phyloP scores from a whole-genome alignment of 2,797 vertebrate species.

The Poeciliopsis presidionis region DNA sequence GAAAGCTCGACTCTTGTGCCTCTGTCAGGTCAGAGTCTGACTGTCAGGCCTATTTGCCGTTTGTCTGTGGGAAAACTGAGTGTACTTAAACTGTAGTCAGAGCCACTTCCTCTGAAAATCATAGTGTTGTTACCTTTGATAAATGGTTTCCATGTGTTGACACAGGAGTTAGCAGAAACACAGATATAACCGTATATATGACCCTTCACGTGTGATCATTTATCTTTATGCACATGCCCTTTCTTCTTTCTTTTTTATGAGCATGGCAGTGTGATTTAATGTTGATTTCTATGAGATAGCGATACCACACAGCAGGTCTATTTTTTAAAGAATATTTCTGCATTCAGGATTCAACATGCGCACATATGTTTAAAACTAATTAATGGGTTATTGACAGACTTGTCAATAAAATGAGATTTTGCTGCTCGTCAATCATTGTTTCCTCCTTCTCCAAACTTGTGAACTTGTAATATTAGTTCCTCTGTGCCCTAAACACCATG shows the following conservation, averaged over 20 bases:
- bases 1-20: conserved; percentile 14
- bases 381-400: background rate
- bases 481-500: too few relatives aligned
- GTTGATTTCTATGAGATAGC: background rate
- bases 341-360: background rate
- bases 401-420: background rate
- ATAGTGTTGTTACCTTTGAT: conserved; percentile 3
- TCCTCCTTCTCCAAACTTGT: too few relatives aligned
- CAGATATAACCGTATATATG: background rate
- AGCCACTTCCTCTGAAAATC: conserved; percentile 21
- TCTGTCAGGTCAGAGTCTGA: conserved; percentile 18
- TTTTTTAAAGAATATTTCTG: background rate
- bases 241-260: background rate
- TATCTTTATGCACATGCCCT: background rate
- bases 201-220: background rate
- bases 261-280: background rate
- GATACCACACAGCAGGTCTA: background rate
- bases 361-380: background rate
- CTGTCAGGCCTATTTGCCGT: conserved; percentile 11
- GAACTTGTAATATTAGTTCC: too few relatives aligned
- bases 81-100: background rate
- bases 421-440: too few relatives aligned
- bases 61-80: conserved; percentile 8
- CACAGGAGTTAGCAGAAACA: background rate
- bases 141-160: conserved; percentile 7